These are phyloP conservation scores for Dicerorhinus sumatrensis DNA, from an alignment of 2,113 vertebrate species.

Conservation along the genomic window DNA sequence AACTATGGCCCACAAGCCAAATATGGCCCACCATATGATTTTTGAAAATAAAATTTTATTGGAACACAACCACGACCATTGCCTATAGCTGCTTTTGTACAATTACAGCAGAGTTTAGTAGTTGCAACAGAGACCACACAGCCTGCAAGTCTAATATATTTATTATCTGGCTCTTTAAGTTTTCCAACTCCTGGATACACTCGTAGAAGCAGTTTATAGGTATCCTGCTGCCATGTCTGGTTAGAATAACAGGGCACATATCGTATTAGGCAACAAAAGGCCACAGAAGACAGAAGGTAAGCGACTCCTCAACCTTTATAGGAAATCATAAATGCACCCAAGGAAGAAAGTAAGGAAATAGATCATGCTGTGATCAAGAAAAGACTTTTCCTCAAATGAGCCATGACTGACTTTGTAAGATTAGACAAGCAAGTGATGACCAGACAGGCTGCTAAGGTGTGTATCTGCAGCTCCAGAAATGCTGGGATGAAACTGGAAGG, in stretches of 20 bases:
- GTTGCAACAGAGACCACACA: not conserved
- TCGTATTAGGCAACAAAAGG: not conserved
- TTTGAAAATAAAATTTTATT: slow-evolving; percentile 4
- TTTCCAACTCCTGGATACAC: not conserved
- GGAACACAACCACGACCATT: not conserved
- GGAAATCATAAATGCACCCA: not conserved
- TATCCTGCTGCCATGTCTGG: not conserved
- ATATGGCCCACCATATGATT: not conserved
- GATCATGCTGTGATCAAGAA: not conserved
- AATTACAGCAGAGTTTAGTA: not conserved
- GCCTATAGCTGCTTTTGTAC: not conserved
- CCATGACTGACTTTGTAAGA: not conserved
- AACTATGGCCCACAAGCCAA: not conserved
- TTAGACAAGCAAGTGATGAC: not conserved
- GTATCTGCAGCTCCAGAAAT: not conserved
- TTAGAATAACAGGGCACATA: not conserved
- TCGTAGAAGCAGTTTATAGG: not conserved
- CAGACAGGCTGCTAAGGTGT: not conserved
- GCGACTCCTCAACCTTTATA: not conserved
- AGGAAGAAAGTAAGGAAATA: not conserved
- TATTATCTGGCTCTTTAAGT: not conserved
- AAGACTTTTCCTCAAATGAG: not conserved
- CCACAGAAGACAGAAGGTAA: not conserved
- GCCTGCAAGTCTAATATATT: not conserved
- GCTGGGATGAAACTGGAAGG: not conserved